Evolutionary conservation across 2,888 invertebrate species (phyloP).

Genomic region (Volucella inanis): DNA sequence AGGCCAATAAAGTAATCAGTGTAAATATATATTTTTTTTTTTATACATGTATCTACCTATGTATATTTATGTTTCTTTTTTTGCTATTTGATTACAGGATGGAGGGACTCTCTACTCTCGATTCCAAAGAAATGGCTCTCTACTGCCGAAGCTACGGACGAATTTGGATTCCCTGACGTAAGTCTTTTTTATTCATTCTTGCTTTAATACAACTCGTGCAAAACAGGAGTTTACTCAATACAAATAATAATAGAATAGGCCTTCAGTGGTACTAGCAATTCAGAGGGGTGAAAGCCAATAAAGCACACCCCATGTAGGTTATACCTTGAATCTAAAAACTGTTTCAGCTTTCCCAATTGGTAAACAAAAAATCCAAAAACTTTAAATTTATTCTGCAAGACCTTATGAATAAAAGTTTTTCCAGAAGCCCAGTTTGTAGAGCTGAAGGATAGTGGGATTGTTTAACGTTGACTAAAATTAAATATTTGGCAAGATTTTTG

Average conservation of each 20-base stretch:
- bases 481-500: no score
- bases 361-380: no score
- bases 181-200: conserved; percentile 76
- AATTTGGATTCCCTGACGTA: conserved; percentile 83
- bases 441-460: no score
- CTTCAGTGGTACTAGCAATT: no score
- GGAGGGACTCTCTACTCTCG: conserved; percentile 89
- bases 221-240: neutral
- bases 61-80: conserved; percentile 21
- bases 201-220: neutral
- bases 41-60: neutral
- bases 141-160: conserved; percentile 82
- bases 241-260: neutral
- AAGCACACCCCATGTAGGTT: no score
- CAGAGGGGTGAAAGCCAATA: no score
- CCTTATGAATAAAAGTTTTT: no score
- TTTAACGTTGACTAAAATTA: no score
- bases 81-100: conserved; percentile 84
- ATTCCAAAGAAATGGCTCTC: conserved; percentile 89
- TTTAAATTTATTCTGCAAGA: no score
- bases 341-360: no score
- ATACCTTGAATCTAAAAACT: no score
- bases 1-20: conserved; percentile 58
- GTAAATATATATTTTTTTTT: conserved; percentile 28
- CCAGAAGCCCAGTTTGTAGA: no score